A percentile compares a stretch with the other conserved stretches of the same genome.
These are phyloP conservation scores for Cichladusa arquata DNA, from an alignment of 2,113 vertebrate species.

Conservation along the genomic window DNA sequence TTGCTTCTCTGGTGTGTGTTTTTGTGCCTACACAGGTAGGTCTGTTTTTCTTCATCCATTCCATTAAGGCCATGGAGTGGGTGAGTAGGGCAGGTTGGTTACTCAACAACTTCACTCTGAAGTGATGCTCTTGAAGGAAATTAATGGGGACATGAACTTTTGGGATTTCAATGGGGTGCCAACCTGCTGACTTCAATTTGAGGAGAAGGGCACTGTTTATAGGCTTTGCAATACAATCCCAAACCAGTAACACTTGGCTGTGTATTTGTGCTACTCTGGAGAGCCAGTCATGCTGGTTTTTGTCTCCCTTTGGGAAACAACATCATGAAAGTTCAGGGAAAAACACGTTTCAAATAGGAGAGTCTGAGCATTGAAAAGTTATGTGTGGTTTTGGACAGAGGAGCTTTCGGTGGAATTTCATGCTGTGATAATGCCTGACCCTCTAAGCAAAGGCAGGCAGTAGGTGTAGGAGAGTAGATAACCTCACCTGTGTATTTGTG, in stretches of 20 bases:
- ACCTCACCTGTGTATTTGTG: neutral
- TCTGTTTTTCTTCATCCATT: neutral
- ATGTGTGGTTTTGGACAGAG: neutral
- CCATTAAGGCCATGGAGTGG: neutral
- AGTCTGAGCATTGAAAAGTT: neutral
- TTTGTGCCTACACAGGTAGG: neutral
- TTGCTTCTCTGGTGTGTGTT: neutral
- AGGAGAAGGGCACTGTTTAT: neutral
- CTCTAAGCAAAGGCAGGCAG: neutral
- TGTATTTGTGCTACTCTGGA: neutral
- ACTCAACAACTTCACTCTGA: neutral
- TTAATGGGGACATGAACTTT: neutral
- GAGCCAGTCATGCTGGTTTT: neutral
- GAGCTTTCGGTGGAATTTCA: neutral
- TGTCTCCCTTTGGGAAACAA: neutral
- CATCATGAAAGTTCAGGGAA: neutral
- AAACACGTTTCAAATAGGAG: neutral
- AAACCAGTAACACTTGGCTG: neutral
- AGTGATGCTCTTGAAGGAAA: neutral
- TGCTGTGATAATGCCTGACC: neutral
- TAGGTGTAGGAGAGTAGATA: neutral
- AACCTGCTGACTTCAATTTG: neutral
- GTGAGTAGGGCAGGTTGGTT: neutral
- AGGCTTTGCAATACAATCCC: neutral
- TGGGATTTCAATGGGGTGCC: neutral